Evolutionary conservation across 2,888 invertebrate species (phyloP).

Genomic region (Drosophila mimetica): DNA sequence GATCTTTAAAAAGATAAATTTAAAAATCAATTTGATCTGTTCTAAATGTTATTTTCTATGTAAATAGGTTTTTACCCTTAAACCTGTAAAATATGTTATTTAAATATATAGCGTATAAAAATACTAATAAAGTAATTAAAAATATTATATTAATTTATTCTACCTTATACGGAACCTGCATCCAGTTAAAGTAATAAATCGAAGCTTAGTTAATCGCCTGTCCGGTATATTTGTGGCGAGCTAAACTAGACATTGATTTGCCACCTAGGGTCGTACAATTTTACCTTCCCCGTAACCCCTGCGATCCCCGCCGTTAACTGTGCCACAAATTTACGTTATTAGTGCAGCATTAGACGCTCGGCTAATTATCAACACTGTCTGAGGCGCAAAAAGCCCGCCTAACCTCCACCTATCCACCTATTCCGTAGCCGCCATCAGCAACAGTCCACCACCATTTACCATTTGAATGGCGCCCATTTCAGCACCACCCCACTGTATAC

Average conservation of each 20-base stretch:
- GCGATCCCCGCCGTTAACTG: slow-evolving; percentile 24
- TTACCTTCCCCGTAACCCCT: slow-evolving; percentile 5
- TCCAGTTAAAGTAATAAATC: neutral
- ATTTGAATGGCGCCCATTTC: slow-evolving; percentile 56
- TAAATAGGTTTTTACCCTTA: too few relatives aligned
- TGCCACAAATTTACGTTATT: slow-evolving; percentile 75
- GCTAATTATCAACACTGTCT: slow-evolving; percentile 77
- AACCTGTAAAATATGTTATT: too few relatives aligned
- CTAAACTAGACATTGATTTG: slow-evolving; percentile 22
- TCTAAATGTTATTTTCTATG: too few relatives aligned
- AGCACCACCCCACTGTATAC: slow-evolving; percentile 39
- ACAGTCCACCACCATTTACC: slow-evolving; percentile 39
- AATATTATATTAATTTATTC: neutral
- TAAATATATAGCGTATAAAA: too few relatives aligned
- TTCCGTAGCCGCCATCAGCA: slow-evolving; percentile 25
- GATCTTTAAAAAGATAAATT: too few relatives aligned
- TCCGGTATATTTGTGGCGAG: neutral
- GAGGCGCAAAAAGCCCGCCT: slow-evolving; percentile 31
- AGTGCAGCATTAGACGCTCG: slow-evolving; percentile 72
- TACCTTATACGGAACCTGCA: too few relatives aligned
- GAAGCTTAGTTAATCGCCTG: neutral
- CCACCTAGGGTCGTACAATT: slow-evolving; percentile 13
- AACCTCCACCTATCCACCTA: slow-evolving; percentile 44
- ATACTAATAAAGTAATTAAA: too few relatives aligned
- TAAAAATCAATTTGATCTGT: too few relatives aligned